A percentile compares a stretch with the other conserved stretches of the same genome.
Conservation (phyloP, 2,113 vertebrate genomes). For the Mixornis gularis region DNA sequence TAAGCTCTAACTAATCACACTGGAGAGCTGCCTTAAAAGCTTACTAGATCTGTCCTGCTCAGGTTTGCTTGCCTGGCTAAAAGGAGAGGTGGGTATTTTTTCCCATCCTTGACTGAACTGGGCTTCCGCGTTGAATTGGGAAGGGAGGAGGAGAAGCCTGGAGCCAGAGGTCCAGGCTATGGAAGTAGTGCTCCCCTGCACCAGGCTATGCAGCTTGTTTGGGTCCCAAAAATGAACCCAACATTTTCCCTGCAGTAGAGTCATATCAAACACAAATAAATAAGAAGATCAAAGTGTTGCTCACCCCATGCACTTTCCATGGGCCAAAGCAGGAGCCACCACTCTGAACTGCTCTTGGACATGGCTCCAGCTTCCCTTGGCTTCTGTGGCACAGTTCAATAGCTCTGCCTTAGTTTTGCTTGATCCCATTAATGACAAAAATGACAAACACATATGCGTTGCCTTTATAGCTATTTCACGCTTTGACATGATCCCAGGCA, state of each 20-base stretch:
- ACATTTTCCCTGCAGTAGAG: neutral
- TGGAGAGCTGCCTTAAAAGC: slow-evolving; percentile 38
- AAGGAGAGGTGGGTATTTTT: neutral
- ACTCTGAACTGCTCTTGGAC: neutral
- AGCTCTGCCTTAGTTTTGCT: slow-evolving; percentile 32
- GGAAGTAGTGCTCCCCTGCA: neutral
- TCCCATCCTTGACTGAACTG: neutral
- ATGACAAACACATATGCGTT: slow-evolving; percentile 48
- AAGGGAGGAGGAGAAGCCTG: neutral
- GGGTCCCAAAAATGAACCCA: neutral
- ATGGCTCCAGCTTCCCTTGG: neutral
- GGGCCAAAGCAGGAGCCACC: neutral
- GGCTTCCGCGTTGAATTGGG: accelerated
- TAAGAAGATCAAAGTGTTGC: neutral
- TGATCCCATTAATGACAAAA: slow-evolving; percentile 51
- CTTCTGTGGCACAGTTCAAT: slow-evolving; percentile 2
- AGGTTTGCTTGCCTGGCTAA: neutral
- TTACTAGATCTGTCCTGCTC: slow-evolving; percentile 26
- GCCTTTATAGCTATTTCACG: slow-evolving; percentile 60
- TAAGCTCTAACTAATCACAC: slow-evolving; percentile 55
- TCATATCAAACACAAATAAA: neutral
- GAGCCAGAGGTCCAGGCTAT: neutral
- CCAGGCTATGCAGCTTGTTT: neutral
- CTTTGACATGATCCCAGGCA: slow-evolving; percentile 44
- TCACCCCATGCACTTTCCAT: neutral